phyloP scores from a whole-genome alignment of 2,113 vertebrate species.

The Chroicocephalus ridibundus region DNA sequence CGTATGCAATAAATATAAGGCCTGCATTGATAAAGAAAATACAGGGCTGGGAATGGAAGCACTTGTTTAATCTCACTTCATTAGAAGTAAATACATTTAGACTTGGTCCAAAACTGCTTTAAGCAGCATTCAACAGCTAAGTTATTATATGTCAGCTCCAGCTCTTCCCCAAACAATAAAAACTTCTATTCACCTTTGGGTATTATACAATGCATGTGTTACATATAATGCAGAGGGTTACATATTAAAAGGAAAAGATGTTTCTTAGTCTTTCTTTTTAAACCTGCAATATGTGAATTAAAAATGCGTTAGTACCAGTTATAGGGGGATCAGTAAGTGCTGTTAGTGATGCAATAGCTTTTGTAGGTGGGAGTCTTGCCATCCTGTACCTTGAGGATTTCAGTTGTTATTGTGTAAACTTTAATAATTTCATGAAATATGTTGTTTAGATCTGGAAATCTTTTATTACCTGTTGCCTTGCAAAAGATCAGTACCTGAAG shows the following conservation, averaged over 20 bases:
- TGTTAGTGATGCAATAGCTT: not conserved
- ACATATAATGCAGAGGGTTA: not conserved
- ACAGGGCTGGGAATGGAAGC: not conserved
- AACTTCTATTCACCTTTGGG: not conserved
- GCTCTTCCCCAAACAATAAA: not conserved
- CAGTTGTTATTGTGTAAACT: not conserved
- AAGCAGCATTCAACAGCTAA: not conserved
- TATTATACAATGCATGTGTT: not conserved
- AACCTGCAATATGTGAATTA: not conserved
- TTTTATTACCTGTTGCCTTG: not conserved
- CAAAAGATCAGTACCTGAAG: not conserved
- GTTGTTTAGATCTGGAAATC: not conserved
- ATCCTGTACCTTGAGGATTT: not conserved
- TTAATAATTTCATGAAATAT: not conserved
- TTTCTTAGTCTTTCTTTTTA: not conserved
- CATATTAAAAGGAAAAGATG: not conserved
- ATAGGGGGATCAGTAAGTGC: not conserved
- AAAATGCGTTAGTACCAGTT: not conserved
- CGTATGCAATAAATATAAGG: not conserved
- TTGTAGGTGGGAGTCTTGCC: not conserved
- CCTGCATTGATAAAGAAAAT: not conserved
- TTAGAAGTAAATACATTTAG: not conserved
- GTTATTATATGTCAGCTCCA: not conserved
- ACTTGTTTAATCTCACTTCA: not conserved
- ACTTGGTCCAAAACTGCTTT: not conserved